Conservation (phyloP, 2,888 invertebrate genomes). For the Helleia helle region DNA sequence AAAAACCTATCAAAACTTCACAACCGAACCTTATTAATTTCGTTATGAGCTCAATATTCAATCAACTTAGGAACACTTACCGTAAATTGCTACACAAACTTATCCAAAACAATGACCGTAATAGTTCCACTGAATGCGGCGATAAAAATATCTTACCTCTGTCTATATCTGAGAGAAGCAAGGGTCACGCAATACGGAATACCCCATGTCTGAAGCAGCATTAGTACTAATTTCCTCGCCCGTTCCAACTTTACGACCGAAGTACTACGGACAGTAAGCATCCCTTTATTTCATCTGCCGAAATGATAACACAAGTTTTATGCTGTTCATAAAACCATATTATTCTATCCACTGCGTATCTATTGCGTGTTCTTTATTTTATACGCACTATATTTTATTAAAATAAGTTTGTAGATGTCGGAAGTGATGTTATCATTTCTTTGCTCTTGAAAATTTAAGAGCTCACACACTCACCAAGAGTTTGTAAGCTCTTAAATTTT, state of each 20-base stretch:
- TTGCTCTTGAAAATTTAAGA: too few relatives aligned
- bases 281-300: conserved; percentile 15
- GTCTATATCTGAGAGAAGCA: conserved; percentile 30
- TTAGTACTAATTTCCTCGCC: conserved; percentile 43
- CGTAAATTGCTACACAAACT: too few relatives aligned
- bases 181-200: conserved; percentile 41
- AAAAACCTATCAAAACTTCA: background rate
- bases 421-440: background rate
- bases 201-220: conserved; percentile 30
- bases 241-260: conserved; percentile 25
- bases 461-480: too few relatives aligned
- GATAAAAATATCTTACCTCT: conserved; percentile 59
- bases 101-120: conserved; percentile 45
- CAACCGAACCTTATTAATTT: conserved; percentile 6
- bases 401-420: background rate
- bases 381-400: background rate
- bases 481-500: too few relatives aligned
- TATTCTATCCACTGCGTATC: conserved; percentile 2
- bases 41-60: conserved; percentile 1
- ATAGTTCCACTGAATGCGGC: conserved; percentile 41
- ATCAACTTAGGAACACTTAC: too few relatives aligned
- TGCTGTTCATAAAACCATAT: conserved; percentile 12
- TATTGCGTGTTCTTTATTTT: conserved; percentile 4
- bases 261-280: conserved; percentile 15
- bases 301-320: conserved; percentile 17